Evolutionary conservation across 2,888 invertebrate species (phyloP), one percentile per base, ranked within the genome.

Genomic region (Pyrgus malvae): DNA sequence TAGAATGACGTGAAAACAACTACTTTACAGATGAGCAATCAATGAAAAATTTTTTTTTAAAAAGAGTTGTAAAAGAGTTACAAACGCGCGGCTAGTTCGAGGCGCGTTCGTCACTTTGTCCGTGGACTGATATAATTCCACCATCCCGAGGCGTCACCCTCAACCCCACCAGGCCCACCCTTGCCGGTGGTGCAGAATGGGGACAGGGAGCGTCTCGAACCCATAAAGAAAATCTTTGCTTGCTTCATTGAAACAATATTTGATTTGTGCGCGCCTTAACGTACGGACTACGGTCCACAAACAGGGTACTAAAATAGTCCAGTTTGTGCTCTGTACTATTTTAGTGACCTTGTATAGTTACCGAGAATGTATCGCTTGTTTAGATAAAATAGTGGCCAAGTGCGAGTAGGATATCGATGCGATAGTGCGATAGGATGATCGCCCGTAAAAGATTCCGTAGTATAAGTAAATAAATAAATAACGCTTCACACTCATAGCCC

Each of bases 161-260:
- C 45, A 29, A 50, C 56, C 58, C 57, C 64, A 46, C 41, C 48
- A 29, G 80, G 83, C 80, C 84, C 80, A 81, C 81, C 82, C 80
- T 72, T 66, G 25, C 42, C 31, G 64, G 68, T 76, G 78, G 79
- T 76, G 71, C 70, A 69, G 67, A 85, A 83, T 80, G 81, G 81
- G 88, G 83, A 76, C 84, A 87, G 84, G 89, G 89, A 80, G 88
- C 82, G 88, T 80, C 86, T 79, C 78, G 64, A 58, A 63, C 76
- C 67, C 74, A 85, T 88, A 87, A 87, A 89, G 89, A 85, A 88
- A 84, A 82, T 86, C 89, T 89, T 84, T 70, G 68, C 70, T 70
- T 65, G 68, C 67, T 77, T 84, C 83, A 87, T 88, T 87, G 86
- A 78, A 78, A 78, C 82, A 76, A 79, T 84, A 78, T 85, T 86